Base-by-base conservation (phyloP, 2,888 invertebrate species). In the Erebia palarica region DNA sequence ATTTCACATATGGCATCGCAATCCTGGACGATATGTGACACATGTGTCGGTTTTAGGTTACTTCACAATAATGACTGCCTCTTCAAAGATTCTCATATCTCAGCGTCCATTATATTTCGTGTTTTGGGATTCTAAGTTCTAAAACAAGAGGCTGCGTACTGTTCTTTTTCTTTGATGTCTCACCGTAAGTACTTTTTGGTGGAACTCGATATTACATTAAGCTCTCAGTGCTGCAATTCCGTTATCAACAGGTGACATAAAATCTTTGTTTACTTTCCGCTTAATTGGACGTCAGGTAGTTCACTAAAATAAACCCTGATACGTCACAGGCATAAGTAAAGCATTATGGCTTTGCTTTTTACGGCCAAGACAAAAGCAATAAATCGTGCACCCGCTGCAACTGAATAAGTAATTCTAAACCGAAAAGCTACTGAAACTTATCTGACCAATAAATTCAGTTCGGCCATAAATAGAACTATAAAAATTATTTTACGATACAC, bases 1-100 rank as follows among this genome's bases (percentile, higher is more conserved):
- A 85, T 88, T 90, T 88, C 91, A 92, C 92, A 93, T 92, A 90
- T 93, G 92, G 92, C 90, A 88, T 89, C 90, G 92, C 92, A 92
- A 92, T 92, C 91, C 88, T 91, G 91, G 88, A 86, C 90, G 92
- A 92, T 91, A 91, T 92, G 91, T 86, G 90, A 90, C 93, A 93
- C 92, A 93, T 92, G 93, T 92, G 91, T 82, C 81, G 91, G 93
- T 92, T 87, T 93, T 86, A 81, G 86, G 90, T 93, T 92, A 91
- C 92, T 87, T 80, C 78, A 86, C 87, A 88, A 91, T 91, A 91
- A 91, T 90, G 90, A 90, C 86, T 89, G 86, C 82, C 85, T 89
- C 89, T 90, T 89, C 86, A 89, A 86, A 84, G 87, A 85, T 88
- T 89, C 89, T 88, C 89, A 88, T 88, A 86, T 86, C 83, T 85